Conservation (phyloP, 2,888 invertebrate species). For the Drosophila macrospina region DNA sequence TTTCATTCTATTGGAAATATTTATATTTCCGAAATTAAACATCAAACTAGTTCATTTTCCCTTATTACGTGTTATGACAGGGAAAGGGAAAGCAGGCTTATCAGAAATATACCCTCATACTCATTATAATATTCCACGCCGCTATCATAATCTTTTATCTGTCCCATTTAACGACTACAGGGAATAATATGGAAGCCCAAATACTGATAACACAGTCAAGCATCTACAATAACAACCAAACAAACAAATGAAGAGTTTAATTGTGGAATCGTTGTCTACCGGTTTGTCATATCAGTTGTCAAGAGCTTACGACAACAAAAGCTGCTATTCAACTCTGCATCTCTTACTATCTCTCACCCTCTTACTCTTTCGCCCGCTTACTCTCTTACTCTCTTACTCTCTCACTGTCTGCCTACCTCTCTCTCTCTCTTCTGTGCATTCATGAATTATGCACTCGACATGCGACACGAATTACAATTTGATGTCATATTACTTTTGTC, state of each 20-base stretch:
- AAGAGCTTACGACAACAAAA: slow-evolving; percentile 45
- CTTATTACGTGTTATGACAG: not conserved
- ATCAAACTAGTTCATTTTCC: too few relatives aligned
- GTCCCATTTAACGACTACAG: not conserved
- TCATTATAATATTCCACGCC: not conserved
- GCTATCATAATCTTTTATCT: not conserved
- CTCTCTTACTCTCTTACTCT: not conserved
- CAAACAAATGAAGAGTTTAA: slow-evolving; percentile 38
- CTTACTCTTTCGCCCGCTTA: not conserved
- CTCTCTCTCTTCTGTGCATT: not conserved
- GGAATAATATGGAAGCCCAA: slow-evolving; percentile 1
- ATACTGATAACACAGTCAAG: slow-evolving; percentile 11
- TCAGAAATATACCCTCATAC: not conserved
- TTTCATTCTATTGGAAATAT: not conserved
- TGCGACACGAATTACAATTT: slow-evolving; percentile 52
- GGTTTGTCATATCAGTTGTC: slow-evolving; percentile 51
- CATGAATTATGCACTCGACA: slow-evolving; percentile 57
- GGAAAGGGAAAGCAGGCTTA: not conserved
- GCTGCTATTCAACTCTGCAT: slow-evolving; percentile 10
- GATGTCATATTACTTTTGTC: slow-evolving; percentile 37
- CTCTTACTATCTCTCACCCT: slow-evolving; percentile 1
- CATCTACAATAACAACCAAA: slow-evolving; percentile 15
- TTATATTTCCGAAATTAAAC: too few relatives aligned
- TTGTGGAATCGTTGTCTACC: slow-evolving; percentile 36
- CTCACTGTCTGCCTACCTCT: not conserved